A percentile compares a stretch with the other conserved stretches of the same genome.
Evolutionary conservation across 2,113 vertebrate genomes (phyloP).

Genomic region (Hypanus sabinus): DNA sequence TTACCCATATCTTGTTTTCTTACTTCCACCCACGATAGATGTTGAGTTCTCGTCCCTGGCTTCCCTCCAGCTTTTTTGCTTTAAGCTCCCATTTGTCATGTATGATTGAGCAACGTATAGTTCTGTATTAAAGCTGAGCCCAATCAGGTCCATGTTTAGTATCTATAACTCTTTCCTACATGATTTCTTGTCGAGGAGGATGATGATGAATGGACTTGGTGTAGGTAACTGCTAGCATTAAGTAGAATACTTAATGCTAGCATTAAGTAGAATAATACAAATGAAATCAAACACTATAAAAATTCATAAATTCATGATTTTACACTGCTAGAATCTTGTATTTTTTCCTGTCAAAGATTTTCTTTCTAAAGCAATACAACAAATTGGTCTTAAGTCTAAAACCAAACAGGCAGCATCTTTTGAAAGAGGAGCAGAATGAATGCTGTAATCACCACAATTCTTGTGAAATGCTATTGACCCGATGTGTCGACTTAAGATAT

Average conservation of each 20-base stretch:
- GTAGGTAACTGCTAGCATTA: background rate
- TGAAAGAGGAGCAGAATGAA: too few relatives aligned
- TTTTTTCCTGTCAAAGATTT: background rate
- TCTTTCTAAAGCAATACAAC: background rate
- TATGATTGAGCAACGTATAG: background rate
- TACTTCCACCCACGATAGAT: background rate
- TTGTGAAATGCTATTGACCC: too few relatives aligned
- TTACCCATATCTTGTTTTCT: background rate
- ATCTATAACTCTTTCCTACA: background rate
- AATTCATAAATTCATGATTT: background rate
- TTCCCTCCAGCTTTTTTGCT: background rate
- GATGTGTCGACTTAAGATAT: too few relatives aligned
- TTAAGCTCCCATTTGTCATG: background rate
- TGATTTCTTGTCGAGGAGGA: background rate
- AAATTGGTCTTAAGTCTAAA: background rate
- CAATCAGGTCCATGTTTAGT: background rate
- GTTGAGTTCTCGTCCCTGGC: background rate
- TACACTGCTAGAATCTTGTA: background rate
- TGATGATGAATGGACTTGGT: background rate
- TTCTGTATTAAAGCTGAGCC: background rate
- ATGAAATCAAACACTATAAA: background rate
- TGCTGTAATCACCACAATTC: too few relatives aligned
- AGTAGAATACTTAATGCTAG: background rate
- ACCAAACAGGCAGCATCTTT: too few relatives aligned
- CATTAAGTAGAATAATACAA: background rate